Base-by-base conservation (phyloP, 2,797 vertebrate genomes). In the Ctenopoma kingsleyae region DNA sequence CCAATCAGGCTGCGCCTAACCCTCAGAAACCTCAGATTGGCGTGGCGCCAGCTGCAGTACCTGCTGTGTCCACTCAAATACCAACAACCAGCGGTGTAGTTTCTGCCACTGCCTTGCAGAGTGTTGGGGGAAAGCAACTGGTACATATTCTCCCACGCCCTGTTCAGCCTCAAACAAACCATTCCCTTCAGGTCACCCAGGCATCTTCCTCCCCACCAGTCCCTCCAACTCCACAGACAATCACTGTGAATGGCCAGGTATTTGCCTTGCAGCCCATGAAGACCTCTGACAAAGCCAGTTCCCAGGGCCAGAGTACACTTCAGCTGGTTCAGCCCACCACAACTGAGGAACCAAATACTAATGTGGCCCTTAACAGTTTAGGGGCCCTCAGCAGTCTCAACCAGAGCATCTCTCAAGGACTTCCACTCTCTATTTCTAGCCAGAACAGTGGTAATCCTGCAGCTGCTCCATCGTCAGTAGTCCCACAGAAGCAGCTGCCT, bases 121-220 rank as follows among this genome's bases (percentile, higher is more conserved):
- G 94, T 49, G 96, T 97, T 2, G 96, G 96, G 27, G 96, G 97
- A 60, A 99, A 99, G 68, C 98, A 99, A 80, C 94, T 99, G 76
- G 97, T 99, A 63, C 97, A 98, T 76, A 99, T 99, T 88, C 93
- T 99, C 76, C 98, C 98, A 60, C 96, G 97, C 19, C 97, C 97
- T 19, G 65, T 81, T 55, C 91, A 83, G 40, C 59, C 89, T 62
- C 88, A 84, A 63, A 32, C 91, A 89, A 63, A 91, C 94, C 82
- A 85, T 84, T 78, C 88, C 80, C 91, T 81, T 51, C 95, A 94
- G 90, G 52, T 92, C 43, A 78, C 93, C 0, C 93, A 87, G 67
- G 55, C 94, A 57, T 93, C 96, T 0, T 91, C 95, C 23, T 92
- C 95, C 5, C 79, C 94, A 82, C n/a, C 89, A 72, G 76, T 76